phyloP scores from a whole-genome alignment of 2,797 vertebrate species.

The Lateolabrax maculatus region DNA sequence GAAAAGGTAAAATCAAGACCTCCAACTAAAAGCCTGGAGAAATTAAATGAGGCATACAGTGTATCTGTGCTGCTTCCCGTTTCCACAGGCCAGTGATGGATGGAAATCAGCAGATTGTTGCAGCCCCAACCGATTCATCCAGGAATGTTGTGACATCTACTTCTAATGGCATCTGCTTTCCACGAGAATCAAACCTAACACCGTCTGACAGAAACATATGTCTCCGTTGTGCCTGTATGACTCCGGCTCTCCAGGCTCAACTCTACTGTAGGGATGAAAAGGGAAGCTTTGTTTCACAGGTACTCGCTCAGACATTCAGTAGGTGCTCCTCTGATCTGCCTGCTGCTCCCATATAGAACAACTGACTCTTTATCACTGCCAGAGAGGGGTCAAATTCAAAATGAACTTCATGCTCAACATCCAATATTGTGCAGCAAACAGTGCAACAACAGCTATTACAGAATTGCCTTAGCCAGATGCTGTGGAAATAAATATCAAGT shows the following conservation, averaged over 20 bases:
- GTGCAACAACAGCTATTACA: background rate
- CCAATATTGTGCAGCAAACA: background rate
- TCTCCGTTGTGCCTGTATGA: slow-evolving; percentile 68
- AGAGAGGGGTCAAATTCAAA: background rate
- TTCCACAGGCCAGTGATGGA: slow-evolving; percentile 75
- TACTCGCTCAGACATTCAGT: slow-evolving; percentile 14
- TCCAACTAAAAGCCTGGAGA: slow-evolving; percentile 40
- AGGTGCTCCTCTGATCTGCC: slow-evolving; percentile 31
- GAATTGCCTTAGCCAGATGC: background rate
- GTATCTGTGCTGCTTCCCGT: slow-evolving; percentile 43
- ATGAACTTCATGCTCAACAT: background rate
- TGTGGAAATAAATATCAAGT: background rate
- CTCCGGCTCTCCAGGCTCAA: slow-evolving; percentile 51
- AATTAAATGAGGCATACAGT: slow-evolving; percentile 54
- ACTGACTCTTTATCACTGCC: slow-evolving; percentile 4
- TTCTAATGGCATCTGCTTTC: slow-evolving; percentile 78
- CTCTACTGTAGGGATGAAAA: slow-evolving; percentile 38
- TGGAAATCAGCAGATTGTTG: slow-evolving; percentile 82
- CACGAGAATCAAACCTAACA: slow-evolving; percentile 72
- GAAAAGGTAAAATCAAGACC: slow-evolving; percentile 40
- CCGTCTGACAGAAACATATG: slow-evolving; percentile 80
- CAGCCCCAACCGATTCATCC: slow-evolving; percentile 77
- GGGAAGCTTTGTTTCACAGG: slow-evolving; percentile 52
- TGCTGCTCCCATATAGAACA: slow-evolving; percentile 17
- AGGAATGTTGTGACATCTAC: slow-evolving; percentile 80